A percentile compares a stretch with the other conserved stretches of the same genome.
These are phyloP conservation scores for Sphaerophoria taeniata DNA, from an alignment of 2,888 invertebrate species.

Conservation along the genomic window DNA sequence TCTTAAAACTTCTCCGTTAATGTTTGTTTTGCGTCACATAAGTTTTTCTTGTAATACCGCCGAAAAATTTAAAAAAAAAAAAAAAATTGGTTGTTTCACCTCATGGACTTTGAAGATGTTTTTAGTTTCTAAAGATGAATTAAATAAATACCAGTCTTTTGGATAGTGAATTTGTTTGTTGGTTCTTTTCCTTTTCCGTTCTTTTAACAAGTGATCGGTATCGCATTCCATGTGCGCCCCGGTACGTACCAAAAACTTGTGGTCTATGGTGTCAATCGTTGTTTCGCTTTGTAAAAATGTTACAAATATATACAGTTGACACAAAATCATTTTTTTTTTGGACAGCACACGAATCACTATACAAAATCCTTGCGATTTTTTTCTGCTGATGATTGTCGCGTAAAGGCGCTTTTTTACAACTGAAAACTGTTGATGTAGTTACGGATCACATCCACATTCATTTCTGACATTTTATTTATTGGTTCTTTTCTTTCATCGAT, in stretches of 20 bases:
- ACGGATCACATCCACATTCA: slow-evolving; percentile 4
- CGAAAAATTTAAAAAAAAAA: not conserved
- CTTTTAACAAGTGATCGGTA: not conserved
- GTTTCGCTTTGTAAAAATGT: slow-evolving; percentile 30
- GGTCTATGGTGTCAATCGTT: slow-evolving; percentile 30
- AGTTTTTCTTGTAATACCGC: not conserved
- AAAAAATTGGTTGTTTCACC: slow-evolving; percentile 11
- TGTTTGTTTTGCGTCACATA: no score
- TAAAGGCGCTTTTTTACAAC: not conserved
- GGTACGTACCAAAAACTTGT: slow-evolving; percentile 9
- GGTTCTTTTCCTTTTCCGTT: slow-evolving; percentile 15
- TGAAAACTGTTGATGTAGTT: not conserved
- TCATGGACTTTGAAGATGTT: not conserved
- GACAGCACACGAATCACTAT: slow-evolving; percentile 41
- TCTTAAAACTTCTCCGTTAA: not conserved
- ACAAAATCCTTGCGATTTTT: slow-evolving; percentile 36
- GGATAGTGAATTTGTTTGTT: slow-evolving; percentile 3
- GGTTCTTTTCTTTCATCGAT: slow-evolving; percentile 4
- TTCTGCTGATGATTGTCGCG: slow-evolving; percentile 35
- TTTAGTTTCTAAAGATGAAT: slow-evolving; percentile 4
- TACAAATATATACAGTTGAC: slow-evolving; percentile 43
- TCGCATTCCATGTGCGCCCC: slow-evolving; percentile 23
- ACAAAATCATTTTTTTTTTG: slow-evolving; percentile 41
- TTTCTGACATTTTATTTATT: not conserved
- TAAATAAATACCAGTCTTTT: slow-evolving; percentile 10